Evolutionary conservation across 2,888 invertebrate genomes (phyloP), one percentile per base, ranked within the genome.

Genomic region (Diloba caeruleocephala): DNA sequence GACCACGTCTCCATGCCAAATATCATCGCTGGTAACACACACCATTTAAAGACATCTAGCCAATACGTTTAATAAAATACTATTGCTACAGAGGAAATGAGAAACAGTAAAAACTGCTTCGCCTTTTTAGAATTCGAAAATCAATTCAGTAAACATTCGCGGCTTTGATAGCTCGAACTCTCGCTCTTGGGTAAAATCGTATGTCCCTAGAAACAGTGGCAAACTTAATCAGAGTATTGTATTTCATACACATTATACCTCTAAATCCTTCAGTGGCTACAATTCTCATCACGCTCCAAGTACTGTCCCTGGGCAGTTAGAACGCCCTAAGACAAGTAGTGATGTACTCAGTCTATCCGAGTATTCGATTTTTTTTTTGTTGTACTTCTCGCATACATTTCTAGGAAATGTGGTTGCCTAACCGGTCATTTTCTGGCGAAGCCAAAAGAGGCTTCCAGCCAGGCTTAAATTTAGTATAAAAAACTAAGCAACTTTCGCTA

Each of bases 351-450:
- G 43, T 62, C 52, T 50, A 58, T 56, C 51, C 37, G 25, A 48
- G 25, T 50, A 72, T 71, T 73, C 58, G 65, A 72, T 73, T 72
- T n/a, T n/a, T n/a, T n/a, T n/a, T n/a, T n/a, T n/a, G n/a, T n/a
- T n/a, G n/a, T n/a, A n/a, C n/a, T n/a, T n/a, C n/a, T n/a, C n/a
- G n/a, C n/a, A n/a, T n/a, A n/a, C n/a, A n/a, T n/a, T n/a, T n/a
- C n/a, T n/a, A n/a, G n/a, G n/a, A n/a, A n/a, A n/a, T n/a, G n/a
- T n/a, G n/a, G n/a, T n/a, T n/a, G n/a, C n/a, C n/a, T n/a, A n/a
- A n/a, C n/a, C n/a, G n/a, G n/a, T n/a, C n/a, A n/a, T n/a, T n/a
- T n/a, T n/a, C n/a, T n/a, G n/a, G n/a, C n/a, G n/a, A n/a, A n/a
- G n/a, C n/a, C n/a, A n/a, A n/a, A n/a, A n/a, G n/a, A n/a, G n/a